These are phyloP conservation scores for Piaya cayana DNA, from an alignment of 2,113 vertebrate genomes.

Conservation along the genomic window DNA sequence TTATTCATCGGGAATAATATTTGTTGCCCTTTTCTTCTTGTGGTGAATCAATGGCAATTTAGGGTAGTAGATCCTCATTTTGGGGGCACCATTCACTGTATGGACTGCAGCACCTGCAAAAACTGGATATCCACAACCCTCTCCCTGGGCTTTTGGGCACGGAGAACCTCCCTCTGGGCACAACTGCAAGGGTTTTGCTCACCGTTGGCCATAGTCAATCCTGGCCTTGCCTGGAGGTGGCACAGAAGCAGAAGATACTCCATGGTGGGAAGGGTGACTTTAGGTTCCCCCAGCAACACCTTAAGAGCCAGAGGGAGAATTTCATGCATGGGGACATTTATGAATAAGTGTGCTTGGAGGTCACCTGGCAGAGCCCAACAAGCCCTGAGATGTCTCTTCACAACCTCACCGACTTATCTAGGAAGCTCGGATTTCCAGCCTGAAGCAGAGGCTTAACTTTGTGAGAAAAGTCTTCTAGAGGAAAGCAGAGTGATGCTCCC, in stretches of 20 bases:
- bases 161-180: neutral
- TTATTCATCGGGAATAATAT: conserved; percentile 66
- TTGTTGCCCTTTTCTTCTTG: conserved; percentile 46
- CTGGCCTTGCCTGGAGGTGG: neutral
- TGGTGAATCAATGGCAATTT: conserved; percentile 60
- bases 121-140: accelerated
- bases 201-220: neutral
- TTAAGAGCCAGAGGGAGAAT: accelerated
- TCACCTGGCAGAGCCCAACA: accelerated
- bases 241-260: neutral
- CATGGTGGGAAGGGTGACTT: neutral
- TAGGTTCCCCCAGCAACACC: neutral
- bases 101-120: neutral
- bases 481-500: accelerated
- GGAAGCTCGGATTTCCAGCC: neutral
- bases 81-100: neutral
- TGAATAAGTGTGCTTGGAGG: accelerated
- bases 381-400: neutral
- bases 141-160: accelerated
- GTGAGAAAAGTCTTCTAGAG: neutral
- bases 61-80: neutral
- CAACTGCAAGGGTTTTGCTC: accelerated
- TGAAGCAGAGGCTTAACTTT: neutral
- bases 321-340: accelerated
- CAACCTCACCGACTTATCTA: accelerated